These are phyloP conservation scores for Drosophila murphyi DNA, from an alignment of 1,140 invertebrate genomes.

Conservation along the genomic window DNA sequence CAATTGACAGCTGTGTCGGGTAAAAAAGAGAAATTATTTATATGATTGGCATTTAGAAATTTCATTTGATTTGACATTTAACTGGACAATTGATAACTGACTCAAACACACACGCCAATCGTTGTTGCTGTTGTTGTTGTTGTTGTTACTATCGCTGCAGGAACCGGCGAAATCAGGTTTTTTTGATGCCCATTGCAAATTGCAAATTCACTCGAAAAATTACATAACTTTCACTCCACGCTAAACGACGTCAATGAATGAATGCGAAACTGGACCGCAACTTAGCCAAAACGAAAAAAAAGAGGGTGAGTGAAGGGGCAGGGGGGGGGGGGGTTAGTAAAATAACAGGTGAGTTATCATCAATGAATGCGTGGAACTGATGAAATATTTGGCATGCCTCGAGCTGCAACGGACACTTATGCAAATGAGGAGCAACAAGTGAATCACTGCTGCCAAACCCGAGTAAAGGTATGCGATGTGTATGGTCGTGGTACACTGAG, in stretches of 20 bases:
- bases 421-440: constrained; percentile 69
- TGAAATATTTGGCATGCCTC: constrained; percentile 40
- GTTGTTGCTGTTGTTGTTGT: constrained; percentile 14
- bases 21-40: constrained; percentile 73
- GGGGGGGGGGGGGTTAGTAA: constrained; percentile 7
- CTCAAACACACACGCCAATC: constrained; percentile 17
- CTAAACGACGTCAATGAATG: constrained; percentile 67
- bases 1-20: constrained; percentile 34
- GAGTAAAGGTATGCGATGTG: neutral
- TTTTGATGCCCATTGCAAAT: constrained; percentile 62
- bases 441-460: constrained; percentile 51
- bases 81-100: constrained; percentile 43
- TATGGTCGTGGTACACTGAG: neutral
- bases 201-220: constrained; percentile 62
- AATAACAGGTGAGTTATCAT: constrained; percentile 48
- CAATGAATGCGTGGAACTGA: constrained; percentile 51
- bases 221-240: constrained; percentile 80
- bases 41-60: constrained; percentile 81
- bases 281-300: neutral
- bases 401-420: constrained; percentile 50
- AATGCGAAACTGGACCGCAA: constrained; percentile 69
- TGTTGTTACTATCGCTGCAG: constrained; percentile 9
- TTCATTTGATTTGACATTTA: constrained; percentile 73
- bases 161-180: constrained; percentile 64
- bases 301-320: neutral